Base-by-base conservation (phyloP, 2,888 invertebrate genomes). In the Melieria picta region DNA sequence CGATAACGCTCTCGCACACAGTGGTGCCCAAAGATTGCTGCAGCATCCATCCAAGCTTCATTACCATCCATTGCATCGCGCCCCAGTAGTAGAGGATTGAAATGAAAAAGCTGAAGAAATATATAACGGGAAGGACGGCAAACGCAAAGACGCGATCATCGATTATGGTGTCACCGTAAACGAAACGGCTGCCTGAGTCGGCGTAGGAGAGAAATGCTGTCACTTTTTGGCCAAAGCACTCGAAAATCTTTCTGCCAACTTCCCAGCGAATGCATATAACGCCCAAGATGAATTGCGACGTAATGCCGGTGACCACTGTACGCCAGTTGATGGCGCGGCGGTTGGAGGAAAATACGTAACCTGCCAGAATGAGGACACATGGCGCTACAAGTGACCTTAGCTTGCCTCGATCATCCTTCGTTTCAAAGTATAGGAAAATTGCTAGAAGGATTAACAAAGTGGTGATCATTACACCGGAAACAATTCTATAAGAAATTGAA, bases 101-200 rank as follows among this genome's bases (percentile, higher is more conserved):
- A 45, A 98, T 94, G 77, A 94, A 88, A 88, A 97, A 95, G 81
- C 96, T 94, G 86, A 99, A 94, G 90, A 98, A 98, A 88, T 95
- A 95, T 68, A 99, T 94, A 16, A 97, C 95, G 0, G 97, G 93
- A 56, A 98, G 89, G 84, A 96, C 96, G 84, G 93, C 90, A 84
- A 98, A 98, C 0, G 96, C 97, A 83, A 98, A 97, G 13, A 93
- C 91, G 72, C 88, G 87, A 0, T 86, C 82, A 13, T 84, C 81
- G 7, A 94, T 90, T 0, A 94, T 87, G 0, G 89, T 81, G 0
- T 91, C 88, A 0, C 96, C 95, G 81, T 94, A 99, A 0, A 97
- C 94, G 83, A 98, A 97, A 1, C 88, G 89, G 0, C 96, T 92
- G 0, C 98, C 98, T 0, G 90, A 89, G 71, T 92, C 89, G 0